These are phyloP conservation scores for Cephalopholis sonnerati DNA, from an alignment of 2,113 vertebrate genomes.

Conservation along the genomic window DNA sequence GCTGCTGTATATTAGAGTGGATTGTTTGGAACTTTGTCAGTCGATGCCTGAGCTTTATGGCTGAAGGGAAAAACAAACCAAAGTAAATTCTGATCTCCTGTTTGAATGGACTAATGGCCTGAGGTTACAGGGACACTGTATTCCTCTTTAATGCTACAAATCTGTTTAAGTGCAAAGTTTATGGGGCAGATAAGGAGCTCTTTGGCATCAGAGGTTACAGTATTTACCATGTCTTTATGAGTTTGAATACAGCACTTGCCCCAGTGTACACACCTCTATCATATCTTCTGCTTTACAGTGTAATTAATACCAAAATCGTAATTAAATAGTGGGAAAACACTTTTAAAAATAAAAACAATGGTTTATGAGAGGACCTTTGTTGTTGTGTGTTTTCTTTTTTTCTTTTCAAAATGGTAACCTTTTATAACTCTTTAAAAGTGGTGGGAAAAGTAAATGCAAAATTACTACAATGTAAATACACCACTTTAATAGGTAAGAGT, in stretches of 20 bases:
- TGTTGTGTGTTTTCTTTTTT: background rate
- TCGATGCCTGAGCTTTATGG: conserved; percentile 53
- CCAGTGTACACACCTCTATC: background rate
- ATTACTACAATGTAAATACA: background rate
- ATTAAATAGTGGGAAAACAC: background rate
- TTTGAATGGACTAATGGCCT: conserved; percentile 58
- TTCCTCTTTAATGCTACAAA: conserved; percentile 42
- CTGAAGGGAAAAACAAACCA: conserved; percentile 66
- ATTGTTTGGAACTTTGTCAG: conserved; percentile 65
- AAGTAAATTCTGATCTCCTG: conserved; percentile 47
- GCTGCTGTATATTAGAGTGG: conserved; percentile 67
- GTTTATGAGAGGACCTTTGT: background rate
- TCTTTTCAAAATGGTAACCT: background rate
- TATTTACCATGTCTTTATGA: conserved; percentile 41
- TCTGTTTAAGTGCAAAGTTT: conserved; percentile 47
- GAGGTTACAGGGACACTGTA: conserved; percentile 28
- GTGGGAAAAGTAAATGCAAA: background rate
- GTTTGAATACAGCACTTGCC: conserved; percentile 20
- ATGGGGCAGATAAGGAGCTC: conserved; percentile 23
- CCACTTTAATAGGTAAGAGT: too few relatives aligned
- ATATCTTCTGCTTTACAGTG: background rate
- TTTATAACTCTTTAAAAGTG: background rate
- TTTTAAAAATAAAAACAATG: background rate
- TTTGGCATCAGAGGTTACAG: conserved; percentile 15
- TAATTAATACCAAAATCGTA: background rate